Evolutionary conservation across 2,113 vertebrate species (phyloP).

Genomic region (Notothenia coriiceps): DNA sequence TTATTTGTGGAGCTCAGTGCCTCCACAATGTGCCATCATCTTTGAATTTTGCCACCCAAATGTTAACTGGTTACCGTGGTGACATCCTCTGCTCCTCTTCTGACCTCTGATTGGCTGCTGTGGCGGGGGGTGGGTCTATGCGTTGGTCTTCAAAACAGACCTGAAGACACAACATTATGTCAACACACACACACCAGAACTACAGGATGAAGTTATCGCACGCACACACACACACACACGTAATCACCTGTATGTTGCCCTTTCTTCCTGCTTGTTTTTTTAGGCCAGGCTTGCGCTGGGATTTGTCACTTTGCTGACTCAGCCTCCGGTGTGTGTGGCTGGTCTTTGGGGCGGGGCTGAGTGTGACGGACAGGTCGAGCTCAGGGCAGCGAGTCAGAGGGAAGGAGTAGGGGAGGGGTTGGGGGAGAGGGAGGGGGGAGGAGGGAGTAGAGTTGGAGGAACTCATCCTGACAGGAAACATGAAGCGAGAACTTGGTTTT

Average conservation of each 20-base stretch:
- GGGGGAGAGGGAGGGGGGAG: slow-evolving; percentile 8
- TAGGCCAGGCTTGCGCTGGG: not conserved
- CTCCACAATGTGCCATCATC: no score
- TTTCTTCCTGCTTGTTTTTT: not conserved
- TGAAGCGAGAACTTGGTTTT: not conserved
- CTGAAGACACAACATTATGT: slow-evolving; percentile 42
- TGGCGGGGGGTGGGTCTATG: not conserved
- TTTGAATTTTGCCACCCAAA: not conserved
- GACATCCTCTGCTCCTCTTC: slow-evolving; percentile 13
- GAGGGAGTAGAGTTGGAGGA: slow-evolving; percentile 30
- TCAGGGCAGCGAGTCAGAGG: slow-evolving; percentile 49
- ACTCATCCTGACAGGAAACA: slow-evolving; percentile 37
- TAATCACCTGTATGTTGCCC: slow-evolving; percentile 44
- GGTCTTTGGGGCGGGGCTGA: not conserved
- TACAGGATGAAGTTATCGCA: not conserved
- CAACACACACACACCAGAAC: not conserved
- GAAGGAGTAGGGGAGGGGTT: not conserved
- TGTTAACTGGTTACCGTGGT: slow-evolving; percentile 37
- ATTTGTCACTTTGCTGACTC: not conserved
- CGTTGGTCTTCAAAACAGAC: slow-evolving; percentile 56
- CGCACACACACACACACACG: not conserved
- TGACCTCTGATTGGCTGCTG: slow-evolving; percentile 29
- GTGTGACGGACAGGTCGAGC: slow-evolving; percentile 54
- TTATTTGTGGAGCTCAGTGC: no score
- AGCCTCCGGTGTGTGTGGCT: not conserved